A percentile compares a stretch with the other conserved stretches of the same genome.
phyloP scores from a whole-genome alignment of 2,888 invertebrate genomes.

The Tinea trinotella region DNA sequence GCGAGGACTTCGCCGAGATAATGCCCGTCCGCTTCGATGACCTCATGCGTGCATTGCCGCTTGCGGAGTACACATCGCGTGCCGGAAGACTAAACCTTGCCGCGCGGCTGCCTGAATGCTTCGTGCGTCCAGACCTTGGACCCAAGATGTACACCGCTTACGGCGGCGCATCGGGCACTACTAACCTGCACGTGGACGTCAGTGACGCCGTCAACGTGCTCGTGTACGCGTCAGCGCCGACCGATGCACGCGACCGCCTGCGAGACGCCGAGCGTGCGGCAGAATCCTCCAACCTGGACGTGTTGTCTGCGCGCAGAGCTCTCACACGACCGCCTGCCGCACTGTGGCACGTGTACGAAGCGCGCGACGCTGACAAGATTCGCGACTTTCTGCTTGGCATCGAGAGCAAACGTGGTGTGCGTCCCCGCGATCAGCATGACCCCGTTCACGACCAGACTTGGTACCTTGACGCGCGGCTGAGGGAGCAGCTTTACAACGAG shows the following conservation, averaged over 20 bases:
- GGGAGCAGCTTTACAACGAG: slow-evolving; percentile 90
- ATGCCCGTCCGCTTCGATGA: slow-evolving; percentile 89
- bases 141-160: slow-evolving; percentile 99
- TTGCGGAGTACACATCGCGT: slow-evolving; percentile 92
- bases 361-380: slow-evolving; percentile 95
- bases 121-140: slow-evolving; percentile 95
- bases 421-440: slow-evolving; percentile 91
- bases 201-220: slow-evolving; percentile 98
- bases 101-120: slow-evolving; percentile 92
- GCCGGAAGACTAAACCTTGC: slow-evolving; percentile 91
- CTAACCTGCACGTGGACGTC: slow-evolving; percentile 96
- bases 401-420: slow-evolving; percentile 85
- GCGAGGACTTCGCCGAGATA: slow-evolving; percentile 93
- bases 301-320: slow-evolving; percentile 84
- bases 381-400: slow-evolving; percentile 93
- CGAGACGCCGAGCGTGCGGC: slow-evolving; percentile 91
- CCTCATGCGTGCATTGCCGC: slow-evolving; percentile 89
- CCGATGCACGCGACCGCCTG: slow-evolving; percentile 80
- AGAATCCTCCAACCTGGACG: slow-evolving; percentile 94
- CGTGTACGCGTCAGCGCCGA: slow-evolving; percentile 94
- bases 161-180: slow-evolving; percentile 95
- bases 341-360: slow-evolving; percentile 98
- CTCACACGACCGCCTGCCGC: slow-evolving; percentile 90
- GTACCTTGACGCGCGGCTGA: slow-evolving; percentile 90
- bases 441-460: slow-evolving; percentile 98